Evolutionary conservation across 2,113 vertebrate species (phyloP).

Genomic region (Potamarius usumacintae): DNA sequence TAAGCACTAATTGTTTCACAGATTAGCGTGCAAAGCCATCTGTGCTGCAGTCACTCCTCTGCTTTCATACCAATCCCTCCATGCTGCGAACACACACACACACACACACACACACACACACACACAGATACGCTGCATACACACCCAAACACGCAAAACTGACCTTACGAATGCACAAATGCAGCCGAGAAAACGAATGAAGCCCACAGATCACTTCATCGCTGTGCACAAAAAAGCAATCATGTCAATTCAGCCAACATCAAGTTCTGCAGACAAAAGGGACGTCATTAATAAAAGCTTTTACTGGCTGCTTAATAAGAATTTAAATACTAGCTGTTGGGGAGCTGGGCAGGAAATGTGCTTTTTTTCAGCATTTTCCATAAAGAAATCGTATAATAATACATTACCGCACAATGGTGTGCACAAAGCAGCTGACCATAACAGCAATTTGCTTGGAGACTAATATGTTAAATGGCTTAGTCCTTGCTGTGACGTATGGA

Average conservation of each 20-base stretch:
- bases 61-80: slow-evolving; percentile 19
- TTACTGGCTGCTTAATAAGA: slow-evolving; percentile 46
- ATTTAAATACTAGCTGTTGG: slow-evolving; percentile 44
- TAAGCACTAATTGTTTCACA: slow-evolving; percentile 69
- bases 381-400: slow-evolving; percentile 31
- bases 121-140: background rate
- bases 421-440: slow-evolving; percentile 37
- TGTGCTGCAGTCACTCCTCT: slow-evolving; percentile 38
- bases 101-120: background rate
- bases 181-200: background rate
- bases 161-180: background rate
- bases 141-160: background rate
- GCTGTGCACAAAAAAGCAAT: slow-evolving; percentile 25
- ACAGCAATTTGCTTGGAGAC: slow-evolving; percentile 47
- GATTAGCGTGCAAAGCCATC: slow-evolving; percentile 59
- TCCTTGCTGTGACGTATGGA: slow-evolving; percentile 13
- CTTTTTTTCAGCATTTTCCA: slow-evolving; percentile 17
- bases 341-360: slow-evolving; percentile 9
- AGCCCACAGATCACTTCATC: slow-evolving; percentile 13
- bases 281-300: slow-evolving; percentile 30
- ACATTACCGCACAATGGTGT: slow-evolving; percentile 38
- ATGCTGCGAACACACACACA: background rate
- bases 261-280: slow-evolving; percentile 25
- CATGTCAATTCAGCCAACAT: slow-evolving; percentile 12
- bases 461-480: slow-evolving; percentile 43